Percentiles rank a stretch among this genome's conserved stretches.
Evolutionary conservation across 2,797 vertebrate species (phyloP).

Genomic region (Semotilus atromaculatus): DNA sequence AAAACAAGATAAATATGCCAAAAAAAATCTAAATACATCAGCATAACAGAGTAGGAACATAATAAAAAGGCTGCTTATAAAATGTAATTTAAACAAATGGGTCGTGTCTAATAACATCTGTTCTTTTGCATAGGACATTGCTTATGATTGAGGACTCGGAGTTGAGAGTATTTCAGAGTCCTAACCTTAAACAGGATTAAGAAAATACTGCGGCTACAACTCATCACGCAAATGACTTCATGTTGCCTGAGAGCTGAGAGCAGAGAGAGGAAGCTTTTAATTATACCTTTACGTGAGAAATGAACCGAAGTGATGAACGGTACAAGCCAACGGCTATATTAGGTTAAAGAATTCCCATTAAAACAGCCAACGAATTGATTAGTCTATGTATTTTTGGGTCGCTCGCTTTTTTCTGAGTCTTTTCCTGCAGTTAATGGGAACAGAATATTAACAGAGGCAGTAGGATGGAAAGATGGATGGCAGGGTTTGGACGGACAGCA

Average conservation of each 20-base stretch:
- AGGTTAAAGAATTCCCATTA: conserved; percentile 54
- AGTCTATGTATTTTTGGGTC: conserved; percentile 42
- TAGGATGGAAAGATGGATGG: neutral
- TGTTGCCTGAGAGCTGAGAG: conserved; percentile 1
- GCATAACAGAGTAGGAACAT: conserved; percentile 8
- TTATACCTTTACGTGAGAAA: conserved; percentile 57
- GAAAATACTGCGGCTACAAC: neutral
- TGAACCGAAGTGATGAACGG: conserved; percentile 55
- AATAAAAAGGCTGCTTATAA: conserved; percentile 27
- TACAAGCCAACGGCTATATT: conserved; percentile 53
- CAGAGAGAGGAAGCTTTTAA: conserved; percentile 48
- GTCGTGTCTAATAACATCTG: conserved; percentile 36
- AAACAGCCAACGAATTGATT: conserved; percentile 58
- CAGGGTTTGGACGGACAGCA: neutral
- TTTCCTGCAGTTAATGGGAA: conserved; percentile 52
- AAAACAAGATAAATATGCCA: conserved; percentile 5
- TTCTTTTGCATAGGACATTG: conserved; percentile 10
- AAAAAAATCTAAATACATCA: neutral
- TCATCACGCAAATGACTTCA: conserved; percentile 24
- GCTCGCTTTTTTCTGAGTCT: conserved; percentile 5
- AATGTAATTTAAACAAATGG: conserved; percentile 33
- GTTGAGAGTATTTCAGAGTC: conserved; percentile 2
- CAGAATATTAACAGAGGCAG: conserved; percentile 52
- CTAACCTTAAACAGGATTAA: conserved; percentile 8
- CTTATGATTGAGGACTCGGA: neutral